Evolutionary conservation across 2,888 invertebrate species (phyloP), one percentile per base, ranked within the genome.

Genomic region (Amblyjoppa fuscipennis): DNA sequence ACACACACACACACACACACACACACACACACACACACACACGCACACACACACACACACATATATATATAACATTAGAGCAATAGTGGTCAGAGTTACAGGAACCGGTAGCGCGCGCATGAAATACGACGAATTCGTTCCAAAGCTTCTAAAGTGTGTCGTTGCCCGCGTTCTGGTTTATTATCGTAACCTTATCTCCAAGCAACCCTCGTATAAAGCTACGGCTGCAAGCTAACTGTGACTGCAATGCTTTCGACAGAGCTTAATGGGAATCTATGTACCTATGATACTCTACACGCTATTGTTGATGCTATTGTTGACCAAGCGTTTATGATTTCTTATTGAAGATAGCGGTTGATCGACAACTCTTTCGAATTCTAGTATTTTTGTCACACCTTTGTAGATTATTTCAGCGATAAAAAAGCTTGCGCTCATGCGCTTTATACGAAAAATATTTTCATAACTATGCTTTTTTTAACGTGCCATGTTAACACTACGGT

Each of bases 51-150:
- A 59, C 45, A 56, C 31, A 49, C 7, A 66, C 16, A 41, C 49
- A 38, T 71, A 59, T 34, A 56, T 61, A 78, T 13, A 66, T 11
- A 16, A 13, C 34, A 31, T 64, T 64, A 64, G 16, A 34, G 64
- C 31, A n/a, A 31, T 56, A 20, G 13, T 25, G 51, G 49, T 51
- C 41, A 45, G 41, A 13, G 41, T 74, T 53, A 56, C 38, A 69
- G 82, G 69, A 80, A 73, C 41, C 64, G 49, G 64, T 78, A 59
- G 73, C 61, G 68, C n/a, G 68, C 78, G 78, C 73, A 68, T 73
- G 80, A 81, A 74, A 77, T 70, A 81, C 83, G 85, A 74, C 41
- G 59, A 78, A 79, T 71, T 80, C 41, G 31, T 68, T 41, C 73
- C 78, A 74, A 78, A 75, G 56, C 77, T 81, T 64, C 74, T 74